phyloP scores from a whole-genome alignment of 2,113 vertebrate species.

The Hippopotamus amphibius region DNA sequence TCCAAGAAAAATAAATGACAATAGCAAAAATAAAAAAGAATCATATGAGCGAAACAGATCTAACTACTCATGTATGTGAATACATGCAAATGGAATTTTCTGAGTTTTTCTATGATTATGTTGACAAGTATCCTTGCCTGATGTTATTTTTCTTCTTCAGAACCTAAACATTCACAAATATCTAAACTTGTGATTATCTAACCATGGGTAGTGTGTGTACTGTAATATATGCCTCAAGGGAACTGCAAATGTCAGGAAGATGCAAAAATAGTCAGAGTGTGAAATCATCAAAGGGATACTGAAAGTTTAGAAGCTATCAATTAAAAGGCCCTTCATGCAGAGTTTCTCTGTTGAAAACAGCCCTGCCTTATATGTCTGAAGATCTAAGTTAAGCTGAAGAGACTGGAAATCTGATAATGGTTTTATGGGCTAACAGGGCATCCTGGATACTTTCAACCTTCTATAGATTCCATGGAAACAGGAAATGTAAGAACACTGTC shows the following conservation, averaged over 20 bases:
- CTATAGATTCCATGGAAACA: constrained; percentile 84
- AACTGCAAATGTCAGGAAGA: constrained; percentile 84
- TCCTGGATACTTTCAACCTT: constrained; percentile 83
- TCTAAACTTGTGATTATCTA: constrained; percentile 84
- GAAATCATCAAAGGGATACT: constrained; percentile 84
- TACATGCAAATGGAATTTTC: not conserved
- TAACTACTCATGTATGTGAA: not conserved
- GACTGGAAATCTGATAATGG: constrained; percentile 85
- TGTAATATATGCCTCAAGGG: constrained; percentile 83
- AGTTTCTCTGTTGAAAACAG: constrained; percentile 84
- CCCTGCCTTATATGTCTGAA: constrained; percentile 80
- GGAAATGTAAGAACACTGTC: constrained; percentile 75
- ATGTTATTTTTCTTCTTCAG: constrained; percentile 59
- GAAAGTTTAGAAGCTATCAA: constrained; percentile 85
- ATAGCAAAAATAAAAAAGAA: constrained; percentile 7
- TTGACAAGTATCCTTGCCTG: constrained; percentile 70
- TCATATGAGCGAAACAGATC: not conserved
- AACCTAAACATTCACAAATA: constrained; percentile 80
- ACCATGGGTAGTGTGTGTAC: constrained; percentile 74
- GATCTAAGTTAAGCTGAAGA: constrained; percentile 86
- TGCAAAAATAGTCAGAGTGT: constrained; percentile 84
- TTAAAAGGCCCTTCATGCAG: constrained; percentile 83
- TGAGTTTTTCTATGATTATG: constrained; percentile 36
- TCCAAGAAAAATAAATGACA: not conserved
- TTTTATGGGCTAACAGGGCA: constrained; percentile 82